phyloP scores from a whole-genome alignment of 2,888 invertebrate species.

The Pediacus dermestoides region DNA sequence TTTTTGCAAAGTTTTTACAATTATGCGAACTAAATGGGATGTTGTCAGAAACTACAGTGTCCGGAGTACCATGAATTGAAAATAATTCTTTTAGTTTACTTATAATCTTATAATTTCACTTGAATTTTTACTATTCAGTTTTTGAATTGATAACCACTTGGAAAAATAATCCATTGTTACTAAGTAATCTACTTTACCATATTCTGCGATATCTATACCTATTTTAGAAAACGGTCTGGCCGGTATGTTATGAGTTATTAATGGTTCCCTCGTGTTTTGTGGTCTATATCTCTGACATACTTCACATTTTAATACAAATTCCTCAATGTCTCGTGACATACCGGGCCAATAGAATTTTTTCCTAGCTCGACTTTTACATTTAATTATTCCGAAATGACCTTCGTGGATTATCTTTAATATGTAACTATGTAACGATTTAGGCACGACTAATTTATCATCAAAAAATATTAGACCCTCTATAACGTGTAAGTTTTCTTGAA shows the following conservation, averaged over 20 bases:
- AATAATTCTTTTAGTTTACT: too few relatives aligned
- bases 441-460: slow-evolving; percentile 3
- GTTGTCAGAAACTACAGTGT: too few relatives aligned
- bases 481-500: slow-evolving; percentile 1
- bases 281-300: slow-evolving; percentile 5
- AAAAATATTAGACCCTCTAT: slow-evolving; percentile 5
- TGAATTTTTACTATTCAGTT: too few relatives aligned
- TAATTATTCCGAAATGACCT: slow-evolving; percentile 7
- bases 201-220: slow-evolving; percentile 1
- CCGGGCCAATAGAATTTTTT: slow-evolving; percentile 1
- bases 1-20: too few relatives aligned
- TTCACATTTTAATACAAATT: slow-evolving; percentile 1
- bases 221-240: slow-evolving; percentile 4
- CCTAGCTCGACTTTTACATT: slow-evolving; percentile 2
- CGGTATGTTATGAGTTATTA: slow-evolving; percentile 9
- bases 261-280: slow-evolving; percentile 16
- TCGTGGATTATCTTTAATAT: slow-evolving; percentile 6
- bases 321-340: not conserved
- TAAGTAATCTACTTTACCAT: slow-evolving; percentile 8
- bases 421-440: not conserved
- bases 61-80: too few relatives aligned
- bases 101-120: too few relatives aligned
- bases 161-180: too few relatives aligned
- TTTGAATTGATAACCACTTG: too few relatives aligned
- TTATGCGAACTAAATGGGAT: too few relatives aligned